phyloP scores from a whole-genome alignment of 2,113 vertebrate genomes.

The Heterotilapia buettikoferi region DNA sequence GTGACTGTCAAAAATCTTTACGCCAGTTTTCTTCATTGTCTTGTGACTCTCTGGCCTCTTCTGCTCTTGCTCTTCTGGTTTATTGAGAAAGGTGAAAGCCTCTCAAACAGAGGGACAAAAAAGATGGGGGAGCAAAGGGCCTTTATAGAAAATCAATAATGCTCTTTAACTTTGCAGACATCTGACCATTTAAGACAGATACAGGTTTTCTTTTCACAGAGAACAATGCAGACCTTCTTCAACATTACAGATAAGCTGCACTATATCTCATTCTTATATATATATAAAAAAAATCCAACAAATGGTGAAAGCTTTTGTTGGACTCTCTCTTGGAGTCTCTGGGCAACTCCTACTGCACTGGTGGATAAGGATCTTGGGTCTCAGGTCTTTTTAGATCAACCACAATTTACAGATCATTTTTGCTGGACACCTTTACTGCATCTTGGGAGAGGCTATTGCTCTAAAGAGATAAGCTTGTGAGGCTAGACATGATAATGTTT shows the following conservation, averaged over 20 bases:
- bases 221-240: slow-evolving; percentile 14
- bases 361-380: neutral
- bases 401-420: neutral
- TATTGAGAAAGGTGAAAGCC: slow-evolving; percentile 9
- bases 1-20: neutral
- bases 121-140: neutral
- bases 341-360: neutral
- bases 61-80: neutral
- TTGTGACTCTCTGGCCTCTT: neutral
- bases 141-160: slow-evolving; percentile 52
- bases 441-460: neutral
- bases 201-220: neutral
- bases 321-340: neutral
- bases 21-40: neutral
- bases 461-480: neutral
- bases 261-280: neutral
- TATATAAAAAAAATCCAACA: neutral
- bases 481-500: neutral
- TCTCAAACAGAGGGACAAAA: neutral
- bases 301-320: neutral
- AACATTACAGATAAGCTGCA: neutral
- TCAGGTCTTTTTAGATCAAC: neutral
- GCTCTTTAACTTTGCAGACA: slow-evolving; percentile 24
- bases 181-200: neutral
- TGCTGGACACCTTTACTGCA: neutral